These are phyloP conservation scores for Metellina segmentata DNA, from an alignment of 2,888 invertebrate species.

Conservation along the genomic window DNA sequence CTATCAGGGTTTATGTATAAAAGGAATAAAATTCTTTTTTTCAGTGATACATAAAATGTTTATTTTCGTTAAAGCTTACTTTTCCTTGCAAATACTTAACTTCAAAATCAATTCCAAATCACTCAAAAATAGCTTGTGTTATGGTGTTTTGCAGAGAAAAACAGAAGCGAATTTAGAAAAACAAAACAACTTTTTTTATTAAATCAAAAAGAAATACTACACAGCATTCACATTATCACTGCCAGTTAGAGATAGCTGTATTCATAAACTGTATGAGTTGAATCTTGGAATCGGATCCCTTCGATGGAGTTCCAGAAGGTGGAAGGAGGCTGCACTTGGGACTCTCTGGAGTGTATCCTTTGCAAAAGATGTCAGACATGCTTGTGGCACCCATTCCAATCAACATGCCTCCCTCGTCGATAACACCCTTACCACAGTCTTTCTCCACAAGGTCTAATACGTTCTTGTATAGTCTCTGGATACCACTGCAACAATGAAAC, in stretches of 20 bases:
- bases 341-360: conserved; percentile 57
- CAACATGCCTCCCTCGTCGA: conserved; percentile 55
- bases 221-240: conserved; percentile 7
- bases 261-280: conserved; percentile 71
- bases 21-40: too few relatives aligned
- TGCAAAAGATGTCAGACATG: conserved; percentile 71
- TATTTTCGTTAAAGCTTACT: too few relatives aligned
- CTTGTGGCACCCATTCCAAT: conserved; percentile 65
- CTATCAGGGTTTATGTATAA: too few relatives aligned
- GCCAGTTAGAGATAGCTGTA: conserved; percentile 68
- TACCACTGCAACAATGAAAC: conserved; percentile 36
- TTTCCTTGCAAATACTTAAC: too few relatives aligned
- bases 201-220: conserved; percentile 35
- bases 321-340: conserved; percentile 52
- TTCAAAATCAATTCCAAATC: too few relatives aligned
- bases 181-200: conserved; percentile 75
- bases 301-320: conserved; percentile 58
- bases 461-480: conserved; percentile 62
- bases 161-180: not conserved
- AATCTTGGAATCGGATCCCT: conserved; percentile 66
- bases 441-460: conserved; percentile 44
- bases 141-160: not conserved
- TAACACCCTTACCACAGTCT: conserved; percentile 56
- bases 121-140: too few relatives aligned
- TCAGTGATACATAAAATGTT: too few relatives aligned